Conservation (phyloP, 2,113 vertebrate species). For the Cepphus grylle region DNA sequence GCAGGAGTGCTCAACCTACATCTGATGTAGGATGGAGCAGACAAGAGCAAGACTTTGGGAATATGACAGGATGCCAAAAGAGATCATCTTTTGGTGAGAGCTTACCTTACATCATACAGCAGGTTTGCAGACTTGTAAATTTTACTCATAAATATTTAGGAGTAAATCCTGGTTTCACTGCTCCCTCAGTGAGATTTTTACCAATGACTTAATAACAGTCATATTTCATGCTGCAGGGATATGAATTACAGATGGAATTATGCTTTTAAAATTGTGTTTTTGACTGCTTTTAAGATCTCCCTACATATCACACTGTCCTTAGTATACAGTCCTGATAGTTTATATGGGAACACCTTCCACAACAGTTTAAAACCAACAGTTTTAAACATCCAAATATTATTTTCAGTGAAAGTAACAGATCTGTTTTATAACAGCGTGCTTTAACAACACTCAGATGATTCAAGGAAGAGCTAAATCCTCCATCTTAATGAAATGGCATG, state of each 20-base stretch:
- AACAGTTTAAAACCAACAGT: neutral
- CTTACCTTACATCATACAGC: neutral
- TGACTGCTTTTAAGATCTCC: neutral
- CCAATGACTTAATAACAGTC: neutral
- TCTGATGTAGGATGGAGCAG: neutral
- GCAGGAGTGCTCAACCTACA: neutral
- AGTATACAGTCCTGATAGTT: neutral
- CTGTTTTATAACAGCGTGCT: neutral
- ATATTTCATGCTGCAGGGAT: neutral
- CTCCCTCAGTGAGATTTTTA: neutral
- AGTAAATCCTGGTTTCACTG: neutral
- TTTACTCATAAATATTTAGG: neutral
- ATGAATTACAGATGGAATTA: neutral
- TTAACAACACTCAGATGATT: neutral
- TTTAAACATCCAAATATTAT: neutral
- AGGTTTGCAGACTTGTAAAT: neutral
- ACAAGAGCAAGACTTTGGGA: neutral
- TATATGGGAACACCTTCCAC: neutral
- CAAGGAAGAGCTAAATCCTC: neutral
- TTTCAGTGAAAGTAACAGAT: neutral
- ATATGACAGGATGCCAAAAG: neutral
- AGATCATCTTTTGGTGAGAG: neutral
- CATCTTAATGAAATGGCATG: neutral
- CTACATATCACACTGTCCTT: neutral
- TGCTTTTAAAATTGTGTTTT: neutral